These are phyloP conservation scores for Acanthosepion lycidas DNA, from an alignment of 2,888 invertebrate genomes.

Conservation along the genomic window DNA sequence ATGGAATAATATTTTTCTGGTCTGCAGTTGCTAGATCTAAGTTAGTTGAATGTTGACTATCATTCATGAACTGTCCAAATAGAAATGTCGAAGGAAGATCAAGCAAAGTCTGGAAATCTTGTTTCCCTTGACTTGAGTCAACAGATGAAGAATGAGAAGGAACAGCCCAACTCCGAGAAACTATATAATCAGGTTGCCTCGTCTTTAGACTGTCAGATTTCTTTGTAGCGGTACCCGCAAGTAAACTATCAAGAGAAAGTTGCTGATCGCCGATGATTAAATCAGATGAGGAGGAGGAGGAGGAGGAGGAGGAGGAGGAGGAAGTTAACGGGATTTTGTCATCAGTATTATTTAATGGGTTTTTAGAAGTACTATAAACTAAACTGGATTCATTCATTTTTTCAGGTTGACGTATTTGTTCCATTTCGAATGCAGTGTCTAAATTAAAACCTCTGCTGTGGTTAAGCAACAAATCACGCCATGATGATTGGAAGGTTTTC, in stretches of 20 bases:
- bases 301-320: too few relatives aligned
- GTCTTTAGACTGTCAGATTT: not conserved
- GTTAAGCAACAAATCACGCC: not conserved
- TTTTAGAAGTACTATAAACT: not conserved
- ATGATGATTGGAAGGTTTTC: not conserved
- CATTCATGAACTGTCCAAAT: constrained; percentile 40
- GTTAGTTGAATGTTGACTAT: not conserved
- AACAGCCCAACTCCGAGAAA: not conserved
- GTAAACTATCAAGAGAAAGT: not conserved
- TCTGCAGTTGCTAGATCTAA: not conserved
- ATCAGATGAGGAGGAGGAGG: not conserved
- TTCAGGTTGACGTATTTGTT: not conserved
- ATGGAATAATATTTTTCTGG: not conserved
- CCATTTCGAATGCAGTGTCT: not conserved
- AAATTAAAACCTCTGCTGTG: not conserved
- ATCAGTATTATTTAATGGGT: not conserved
- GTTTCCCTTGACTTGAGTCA: not conserved
- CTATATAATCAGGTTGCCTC: not conserved
- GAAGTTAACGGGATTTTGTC: not conserved
- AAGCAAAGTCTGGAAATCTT: not conserved
- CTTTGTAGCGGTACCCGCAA: not conserved
- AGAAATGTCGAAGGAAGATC: constrained; percentile 44
- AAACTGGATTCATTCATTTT: not conserved
- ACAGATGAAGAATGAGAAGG: not conserved
- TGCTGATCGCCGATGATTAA: not conserved